phyloP scores from a whole-genome alignment of 2,888 invertebrate species.

The Tinea semifulvella region DNA sequence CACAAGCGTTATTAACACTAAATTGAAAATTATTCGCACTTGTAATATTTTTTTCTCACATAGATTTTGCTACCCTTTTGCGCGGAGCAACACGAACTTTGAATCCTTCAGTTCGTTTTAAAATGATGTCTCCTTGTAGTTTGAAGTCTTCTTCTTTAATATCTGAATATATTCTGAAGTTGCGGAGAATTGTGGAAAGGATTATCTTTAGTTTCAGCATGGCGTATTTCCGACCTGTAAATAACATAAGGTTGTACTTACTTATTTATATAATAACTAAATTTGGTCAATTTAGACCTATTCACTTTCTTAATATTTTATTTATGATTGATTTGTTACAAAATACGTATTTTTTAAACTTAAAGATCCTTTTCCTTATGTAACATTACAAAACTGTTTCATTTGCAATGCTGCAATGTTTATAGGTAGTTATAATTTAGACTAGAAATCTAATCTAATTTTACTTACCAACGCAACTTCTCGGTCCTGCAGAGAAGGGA shows the following conservation, averaged over 20 bases:
- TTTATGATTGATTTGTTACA: too few relatives aligned
- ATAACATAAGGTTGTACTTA: too few relatives aligned
- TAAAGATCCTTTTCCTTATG: too few relatives aligned
- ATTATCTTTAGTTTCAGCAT: conserved; percentile 83
- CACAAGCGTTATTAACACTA: conserved; percentile 23
- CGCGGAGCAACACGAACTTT: conserved; percentile 76
- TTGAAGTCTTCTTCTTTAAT: conserved; percentile 74
- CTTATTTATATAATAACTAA: too few relatives aligned
- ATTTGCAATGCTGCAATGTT: too few relatives aligned
- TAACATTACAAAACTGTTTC: too few relatives aligned
- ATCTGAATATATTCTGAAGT: conserved; percentile 75
- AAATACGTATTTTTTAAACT: too few relatives aligned
- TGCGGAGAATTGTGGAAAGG: conserved; percentile 77
- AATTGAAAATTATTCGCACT: background rate
- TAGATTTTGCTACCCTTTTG: conserved; percentile 44
- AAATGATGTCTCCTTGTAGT: conserved; percentile 79
- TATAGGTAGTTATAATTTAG: too few relatives aligned
- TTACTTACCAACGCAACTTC: conserved; percentile 79
- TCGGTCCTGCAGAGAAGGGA: conserved; percentile 85
- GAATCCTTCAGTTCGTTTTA: conserved; percentile 81
- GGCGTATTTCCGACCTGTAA: conserved; percentile 79
- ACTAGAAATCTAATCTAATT: too few relatives aligned
- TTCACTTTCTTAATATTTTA: too few relatives aligned
- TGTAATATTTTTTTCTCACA: conserved; percentile 4
- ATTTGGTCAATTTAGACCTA: too few relatives aligned